These are phyloP conservation scores for Uropsilus gracilis DNA, from an alignment of 2,113 vertebrate species.

Conservation along the genomic window DNA sequence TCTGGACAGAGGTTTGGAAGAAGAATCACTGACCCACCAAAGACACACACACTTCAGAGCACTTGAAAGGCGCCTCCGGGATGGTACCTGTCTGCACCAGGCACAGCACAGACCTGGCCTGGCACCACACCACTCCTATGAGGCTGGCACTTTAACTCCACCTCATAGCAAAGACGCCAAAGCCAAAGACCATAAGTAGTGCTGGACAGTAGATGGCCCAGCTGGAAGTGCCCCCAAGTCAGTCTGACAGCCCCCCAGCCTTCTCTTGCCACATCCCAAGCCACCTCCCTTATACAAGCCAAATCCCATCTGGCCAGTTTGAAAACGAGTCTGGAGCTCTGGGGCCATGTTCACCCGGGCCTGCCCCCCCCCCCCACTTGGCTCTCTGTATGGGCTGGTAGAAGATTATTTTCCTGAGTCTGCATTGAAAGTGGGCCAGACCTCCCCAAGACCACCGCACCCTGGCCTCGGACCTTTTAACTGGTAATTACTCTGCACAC, in stretches of 20 bases:
- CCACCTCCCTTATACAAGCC: background rate
- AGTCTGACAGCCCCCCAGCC: background rate
- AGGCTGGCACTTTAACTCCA: background rate
- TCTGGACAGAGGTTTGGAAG: background rate
- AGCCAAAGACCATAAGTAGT: background rate
- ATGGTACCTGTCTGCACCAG: background rate
- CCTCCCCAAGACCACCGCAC: constrained; percentile 83
- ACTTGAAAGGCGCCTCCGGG: background rate
- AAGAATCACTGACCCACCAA: background rate
- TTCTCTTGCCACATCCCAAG: background rate
- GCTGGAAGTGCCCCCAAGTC: background rate
- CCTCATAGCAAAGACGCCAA: background rate
- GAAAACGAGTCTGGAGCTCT: constrained; percentile 41
- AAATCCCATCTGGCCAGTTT: background rate
- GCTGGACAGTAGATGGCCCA: background rate
- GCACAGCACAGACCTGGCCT: background rate
- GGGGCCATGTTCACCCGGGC: background rate
- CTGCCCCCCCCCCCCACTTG: constrained; percentile 28
- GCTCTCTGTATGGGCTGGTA: constrained; percentile 50
- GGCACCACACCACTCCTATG: background rate
- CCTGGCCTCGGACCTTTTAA: constrained; percentile 84
- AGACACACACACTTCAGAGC: no score
- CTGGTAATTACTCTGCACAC: constrained; percentile 86
- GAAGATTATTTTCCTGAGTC: constrained; percentile 78
- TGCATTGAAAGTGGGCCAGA: constrained; percentile 81